Evolutionary conservation across 2,797 vertebrate species (phyloP), one percentile per base, ranked within the genome.

Genomic region (Masticophis lateralis): DNA sequence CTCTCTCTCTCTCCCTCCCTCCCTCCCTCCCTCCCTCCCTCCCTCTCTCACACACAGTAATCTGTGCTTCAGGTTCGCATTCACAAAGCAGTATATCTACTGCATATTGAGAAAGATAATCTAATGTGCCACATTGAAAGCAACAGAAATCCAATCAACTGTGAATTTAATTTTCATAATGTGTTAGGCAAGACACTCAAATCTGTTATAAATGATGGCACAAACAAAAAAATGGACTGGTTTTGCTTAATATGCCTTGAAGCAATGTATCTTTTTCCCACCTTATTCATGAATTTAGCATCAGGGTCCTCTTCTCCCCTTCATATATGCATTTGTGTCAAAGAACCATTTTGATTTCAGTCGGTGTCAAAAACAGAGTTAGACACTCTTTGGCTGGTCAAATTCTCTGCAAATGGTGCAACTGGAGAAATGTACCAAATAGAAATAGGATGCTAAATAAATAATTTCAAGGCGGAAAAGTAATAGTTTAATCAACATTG

Each of bases 111-210:
- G 94, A 51, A 86, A 92, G 28, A 63, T 0, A 89, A 16, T 95
- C 95, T 96, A 96, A 95, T 96, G 93, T 94, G 95, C 93, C 95
- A 95, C 91, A 89, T 93, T 90, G 91, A 95, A 95, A 94, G 93
- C 95, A 95, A 96, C 95, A 95, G 95, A 96, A 96, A 97, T 96
- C 87, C 90, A 93, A 93, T 93, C 88, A 93, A 91, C 90, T 86
- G 59, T 16, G 37, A 92, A 47, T 83, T 93, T 83, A 86, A 95
- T 4, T 90, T 59, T 8, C 28, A 32, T 90, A 79, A 79, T n/a
- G 86, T 32, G 87, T 56, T 0, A 0, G 0, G 6, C 91, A 92
- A 92, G 93, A 94, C 92, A 94, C 94, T 94, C 53, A 96, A 96
- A 95, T 25, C 56, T 53, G 63, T 66, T 83, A 94, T 32, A 88